Conservation (phyloP, 2,797 vertebrate genomes). For the Thunnus albacares region DNA sequence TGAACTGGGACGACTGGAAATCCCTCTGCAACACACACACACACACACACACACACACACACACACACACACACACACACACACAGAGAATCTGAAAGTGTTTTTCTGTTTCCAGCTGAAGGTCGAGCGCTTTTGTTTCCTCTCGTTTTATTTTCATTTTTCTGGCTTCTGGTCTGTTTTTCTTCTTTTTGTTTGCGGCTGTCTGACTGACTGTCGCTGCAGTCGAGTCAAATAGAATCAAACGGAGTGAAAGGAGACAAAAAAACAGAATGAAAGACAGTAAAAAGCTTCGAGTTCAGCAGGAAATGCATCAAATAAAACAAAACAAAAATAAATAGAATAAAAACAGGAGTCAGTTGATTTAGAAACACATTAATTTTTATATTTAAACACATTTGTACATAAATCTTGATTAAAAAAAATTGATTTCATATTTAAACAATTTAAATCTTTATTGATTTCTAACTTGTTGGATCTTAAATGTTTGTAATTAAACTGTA, state of each 20-base stretch:
- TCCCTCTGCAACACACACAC: conserved; percentile 57
- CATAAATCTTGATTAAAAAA: too few species aligned
- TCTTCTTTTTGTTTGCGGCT: not conserved
- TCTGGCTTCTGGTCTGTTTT: conserved; percentile 27
- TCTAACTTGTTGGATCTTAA: too few species aligned
- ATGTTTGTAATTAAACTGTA: too few species aligned
- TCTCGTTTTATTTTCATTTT: conserved; percentile 55
- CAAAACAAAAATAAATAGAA: too few species aligned
- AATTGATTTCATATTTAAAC: too few species aligned
- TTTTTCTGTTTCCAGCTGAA: conserved; percentile 64
- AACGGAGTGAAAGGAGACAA: not conserved
- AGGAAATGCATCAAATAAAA: not conserved
- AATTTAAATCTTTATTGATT: too few species aligned
- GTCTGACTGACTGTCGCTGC: not conserved
- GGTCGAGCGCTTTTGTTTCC: conserved; percentile 68
- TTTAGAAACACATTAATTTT: too few species aligned
- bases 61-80: conserved; percentile 21
- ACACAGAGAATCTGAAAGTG: conserved; percentile 81
- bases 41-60: conserved; percentile 16
- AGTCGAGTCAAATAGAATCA: not conserved
- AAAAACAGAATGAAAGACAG: not conserved
- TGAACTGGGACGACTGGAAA: conserved; percentile 64
- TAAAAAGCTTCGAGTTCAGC: too few species aligned
- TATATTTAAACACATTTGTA: too few species aligned
- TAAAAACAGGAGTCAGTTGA: too few species aligned